Base-by-base conservation (phyloP, 2,113 vertebrate species). In the Mobula hypostoma region DNA sequence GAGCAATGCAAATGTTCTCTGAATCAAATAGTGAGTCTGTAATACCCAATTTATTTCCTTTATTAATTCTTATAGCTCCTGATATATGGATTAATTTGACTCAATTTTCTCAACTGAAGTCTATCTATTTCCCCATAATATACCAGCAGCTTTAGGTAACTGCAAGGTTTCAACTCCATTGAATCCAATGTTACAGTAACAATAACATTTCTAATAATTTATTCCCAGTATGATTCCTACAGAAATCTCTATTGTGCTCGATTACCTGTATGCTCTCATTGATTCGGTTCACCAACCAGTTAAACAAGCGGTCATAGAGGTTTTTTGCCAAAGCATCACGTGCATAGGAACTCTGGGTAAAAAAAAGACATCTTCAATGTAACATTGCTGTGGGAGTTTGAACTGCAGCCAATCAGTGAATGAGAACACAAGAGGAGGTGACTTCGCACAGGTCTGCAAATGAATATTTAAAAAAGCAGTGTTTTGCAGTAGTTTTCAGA, bases 261-360 rank as follows among this genome's bases (percentile, higher is more conserved):
- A 48, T 93, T 93, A 93, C 97, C 96, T 97, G 96, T 95, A 97
- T 97, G 94, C 96, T 97, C 94, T 96, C 29, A 0, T 98, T 98
- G 96, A 97, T 98, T 61, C 97, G 96, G 12, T 94, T 95, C 95
- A 97, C 96, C 94, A 98, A 95, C 97, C 97, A 98, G 95, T 96
- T 95, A 0, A 98, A 98, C 56, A 98, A 96, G 14, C 97, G 97
- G 91, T 95, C 96, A 77, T 98, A 97, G 88, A 97, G 95, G 94
- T 98, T 98, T 95, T 98, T 97, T 80, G 97, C 97, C 94, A 98
- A 95, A 0, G 97, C 97, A 0, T 98, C 97, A 11, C 97, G 96
- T 3, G 96, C 96, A 0, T 96, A 97, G 61, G 96, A 96, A 29
- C 96, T 97, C 97, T 98, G 94, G 5, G 2, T 0, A 92, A 95